Base-by-base conservation (phyloP, 2,113 vertebrate species). In the Megaleporinus macrocephalus region DNA sequence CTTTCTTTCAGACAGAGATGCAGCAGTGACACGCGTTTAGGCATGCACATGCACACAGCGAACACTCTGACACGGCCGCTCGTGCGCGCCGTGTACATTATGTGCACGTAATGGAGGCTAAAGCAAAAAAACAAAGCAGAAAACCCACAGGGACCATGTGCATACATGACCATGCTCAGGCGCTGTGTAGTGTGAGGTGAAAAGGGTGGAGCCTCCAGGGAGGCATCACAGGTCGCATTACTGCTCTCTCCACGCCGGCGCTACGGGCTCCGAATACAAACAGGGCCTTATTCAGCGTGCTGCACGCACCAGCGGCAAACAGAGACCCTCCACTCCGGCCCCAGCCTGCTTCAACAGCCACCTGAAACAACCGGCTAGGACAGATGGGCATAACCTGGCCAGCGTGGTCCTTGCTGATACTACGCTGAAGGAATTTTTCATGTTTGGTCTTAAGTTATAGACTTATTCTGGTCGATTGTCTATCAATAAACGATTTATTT, bases 261-360 rank as follows among this genome's bases (percentile, higher is more conserved):
- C 70, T 69, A 59, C 12, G 22, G 33, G 41, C 51, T 78, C 47
- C 18, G 63, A 84, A 84, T 75, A 86, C 79, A 87, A 81, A 84
- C 80, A 87, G 74, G n/a, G 29, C 78, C 83, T 86, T 88, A 80
- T 88, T 87, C 88, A 75, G 75, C 53, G 80, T 27, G 47, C 73
- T 57, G 30, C 68, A 75, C 55, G 73, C 73, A 82, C 76, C 59
- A 26, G 29, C 76, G 14, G 49, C 57, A 75, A 62, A 76, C 70
- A 73, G 55, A 83, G 24, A 22, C 18, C 51, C 26, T 49, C 33
- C 14, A 70, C 71, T 73, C 26, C n/a, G 27, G n/a, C n/a, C 27
- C 41, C 55, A 62, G 82, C 29, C 24, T 69, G 1, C 47, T 63
- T 82, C 72, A 14, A 26, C 30, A 55, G 84, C 76, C 86, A 83